Evolutionary conservation across 1,140 invertebrate genomes (phyloP), one percentile per base, ranked within the genome.

Genomic region (Apis florea): DNA sequence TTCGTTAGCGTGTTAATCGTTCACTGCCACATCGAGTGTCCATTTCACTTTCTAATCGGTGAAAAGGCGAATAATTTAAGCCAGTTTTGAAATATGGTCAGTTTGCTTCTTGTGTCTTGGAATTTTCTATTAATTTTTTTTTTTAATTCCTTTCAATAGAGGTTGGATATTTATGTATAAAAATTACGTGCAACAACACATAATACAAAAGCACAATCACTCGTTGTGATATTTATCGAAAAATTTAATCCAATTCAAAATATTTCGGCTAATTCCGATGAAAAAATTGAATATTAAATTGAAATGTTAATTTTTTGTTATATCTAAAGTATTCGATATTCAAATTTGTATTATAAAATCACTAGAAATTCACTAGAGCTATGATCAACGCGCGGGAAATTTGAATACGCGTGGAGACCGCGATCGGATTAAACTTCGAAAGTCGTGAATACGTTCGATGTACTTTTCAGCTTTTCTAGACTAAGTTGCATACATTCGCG

Each of bases 11-110:
- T 24, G 49, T 70, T 49, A 49, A 68, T 51, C 66, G 66, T n/a
- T 51, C 21, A 9, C 47, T 47, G 47, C n/a, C 26, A 53, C 47
- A 24, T 49, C 26, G 49, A 6, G n/a, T 17, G 49, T 15, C 49
- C 68, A n/a, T 70, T 70, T 53, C 31, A 70, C 68, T 70, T 70
- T 70, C 68, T 70, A 70, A 70, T 70, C 49, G 49, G 68, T 53
- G 68, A 53, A 53, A 53, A 70, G 49, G 9, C n/a, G 49, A 70
- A 26, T 51, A 31, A n/a, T 47, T 66, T n/a, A 47, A 40, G 11
- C 31, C n/a, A 15, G 31, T 40, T 21, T 10, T 24, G 19, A 49
- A 68, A 49, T 47, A 12, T 17, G 21, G 13, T 68, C 21, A 13
- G 40, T 67, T 40, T 15, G 9, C 6, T 21, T 67, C 17, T n/a